These are phyloP conservation scores for Coptodon rendalli DNA, from an alignment of 2,113 vertebrate genomes.

Conservation along the genomic window DNA sequence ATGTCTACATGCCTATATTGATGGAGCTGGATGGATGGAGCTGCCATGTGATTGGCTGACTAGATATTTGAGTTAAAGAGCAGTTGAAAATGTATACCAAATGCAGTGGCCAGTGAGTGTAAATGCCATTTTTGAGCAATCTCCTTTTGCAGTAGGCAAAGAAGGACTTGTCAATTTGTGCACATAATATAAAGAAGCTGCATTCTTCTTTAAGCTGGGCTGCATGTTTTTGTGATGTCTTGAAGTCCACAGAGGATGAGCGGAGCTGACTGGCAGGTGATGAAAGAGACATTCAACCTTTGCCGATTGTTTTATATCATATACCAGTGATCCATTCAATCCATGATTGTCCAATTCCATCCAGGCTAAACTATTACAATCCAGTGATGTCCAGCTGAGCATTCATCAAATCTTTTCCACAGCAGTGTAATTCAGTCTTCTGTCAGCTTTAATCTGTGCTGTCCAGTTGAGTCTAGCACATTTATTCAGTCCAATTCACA, in stretches of 20 bases:
- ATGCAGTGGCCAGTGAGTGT: not conserved
- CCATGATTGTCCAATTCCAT: not conserved
- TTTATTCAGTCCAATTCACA: conserved; percentile 7
- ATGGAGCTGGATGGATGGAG: not conserved
- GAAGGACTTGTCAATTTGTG: not conserved
- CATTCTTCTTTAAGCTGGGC: not conserved
- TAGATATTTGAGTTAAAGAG: not conserved
- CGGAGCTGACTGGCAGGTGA: not conserved
- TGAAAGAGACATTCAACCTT: not conserved
- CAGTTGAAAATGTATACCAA: not conserved
- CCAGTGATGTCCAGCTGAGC: not conserved
- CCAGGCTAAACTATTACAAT: not conserved
- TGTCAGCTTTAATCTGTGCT: conserved; percentile 8
- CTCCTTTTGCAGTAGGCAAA: not conserved
- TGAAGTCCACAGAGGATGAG: not conserved
- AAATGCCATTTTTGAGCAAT: not conserved
- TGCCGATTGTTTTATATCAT: not conserved
- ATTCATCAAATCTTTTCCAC: not conserved
- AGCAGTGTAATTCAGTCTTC: not conserved
- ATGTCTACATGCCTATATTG: not conserved
- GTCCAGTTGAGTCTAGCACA: not conserved
- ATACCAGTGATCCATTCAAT: not conserved
- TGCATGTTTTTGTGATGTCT: not conserved
- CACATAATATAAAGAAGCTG: not conserved
- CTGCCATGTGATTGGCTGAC: not conserved